Evolutionary conservation across 2,888 invertebrate genomes (phyloP), one percentile per base, ranked within the genome.

Genomic region (Hydropsyche betteni): DNA sequence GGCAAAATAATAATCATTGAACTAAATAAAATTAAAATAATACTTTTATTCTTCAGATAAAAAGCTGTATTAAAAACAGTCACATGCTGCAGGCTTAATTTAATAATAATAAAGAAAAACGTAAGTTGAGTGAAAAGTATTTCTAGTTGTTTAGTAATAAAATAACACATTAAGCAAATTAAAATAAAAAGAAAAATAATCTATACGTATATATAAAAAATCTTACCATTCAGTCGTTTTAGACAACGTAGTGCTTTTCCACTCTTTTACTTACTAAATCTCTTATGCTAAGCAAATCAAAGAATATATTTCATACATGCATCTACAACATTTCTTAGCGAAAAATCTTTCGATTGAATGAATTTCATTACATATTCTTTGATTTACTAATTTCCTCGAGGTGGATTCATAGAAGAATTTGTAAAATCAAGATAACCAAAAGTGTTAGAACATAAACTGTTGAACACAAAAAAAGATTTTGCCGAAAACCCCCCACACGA

Each of bases 211-310:
- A 55, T n/a, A 14, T 51, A 16, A 16, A 14, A 55, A 10, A 55
- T 55, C 16, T 14, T 55, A 55, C 14, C 16, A n/a, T n/a, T 55
- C 2, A 4, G 55, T 14, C 55, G 2, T 44, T 8, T 44, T 58
- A 24, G 58, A 58, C 58, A 16, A 58, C 58, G 24, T 58, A 14
- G 16, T 24, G 58, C 8, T 58, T 24, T 14, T 58, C 24, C 16
- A 3, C 58, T 14, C 58, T 64, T 64, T 64, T 64, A 64, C 34
- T n/a, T 69, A 69, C 69, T 36, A 58, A 33, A 33, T 70, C n/a
- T 64, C 51, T 73, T 73, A 75, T 12, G 16, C 75, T 77, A 75
- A 16, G 34, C 51, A 68, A 77, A 77, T 72, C 75, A 75, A 69
- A 75, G 75, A 77, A 74, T 77, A 74, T 75, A 74, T 72, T 74